Evolutionary conservation across 1,140 invertebrate species (phyloP), one percentile per base, ranked within the genome.

Genomic region (Aphaenogaster floridana): DNA sequence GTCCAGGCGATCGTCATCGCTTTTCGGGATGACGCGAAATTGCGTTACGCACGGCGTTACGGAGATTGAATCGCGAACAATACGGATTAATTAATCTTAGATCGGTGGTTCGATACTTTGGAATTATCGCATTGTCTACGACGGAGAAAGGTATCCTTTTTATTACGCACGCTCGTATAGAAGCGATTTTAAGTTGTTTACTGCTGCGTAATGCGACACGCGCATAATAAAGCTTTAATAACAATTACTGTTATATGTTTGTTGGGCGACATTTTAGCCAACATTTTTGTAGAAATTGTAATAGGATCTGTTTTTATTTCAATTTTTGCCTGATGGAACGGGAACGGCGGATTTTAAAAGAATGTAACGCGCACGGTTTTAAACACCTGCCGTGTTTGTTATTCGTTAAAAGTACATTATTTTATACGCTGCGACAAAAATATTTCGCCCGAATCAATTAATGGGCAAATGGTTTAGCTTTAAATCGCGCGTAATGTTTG

Each of bases 401-500:
- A 21, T 63, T 76, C 80, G 80, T 84, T 84, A 84, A 84, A 84
- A 84, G 80, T 48, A 76, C 80, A 84, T 84, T 84, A 84, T 84
- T 84, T 84, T 74, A 84, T 61, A 84, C 69, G 80, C 28, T n/a
- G 54, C 63, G 80, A 76, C 80, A 74, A 84, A 84, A 84, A 74
- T 84, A 84, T 84, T 84, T 84, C 69, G 80, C 69, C 80, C 68
- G 80, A 59, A 84, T 84, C 80, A 84, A 84, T 84, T 76, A 84
- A 84, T 48, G 69, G 80, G 42, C 80, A 84, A 84, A 84, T 84
- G 80, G 80, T 84, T 84, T 84, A 84, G 80, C 80, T 84, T 84
- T 84, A 84, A 84, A 84, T 84, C 80, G 80, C 80, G 69, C 80
- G 80, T 84, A 84, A 84, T 84, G 80, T 84, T 84, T 84, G 80